Evolutionary conservation across 2,113 vertebrate genomes (phyloP).

Genomic region (Podilymbus podiceps): DNA sequence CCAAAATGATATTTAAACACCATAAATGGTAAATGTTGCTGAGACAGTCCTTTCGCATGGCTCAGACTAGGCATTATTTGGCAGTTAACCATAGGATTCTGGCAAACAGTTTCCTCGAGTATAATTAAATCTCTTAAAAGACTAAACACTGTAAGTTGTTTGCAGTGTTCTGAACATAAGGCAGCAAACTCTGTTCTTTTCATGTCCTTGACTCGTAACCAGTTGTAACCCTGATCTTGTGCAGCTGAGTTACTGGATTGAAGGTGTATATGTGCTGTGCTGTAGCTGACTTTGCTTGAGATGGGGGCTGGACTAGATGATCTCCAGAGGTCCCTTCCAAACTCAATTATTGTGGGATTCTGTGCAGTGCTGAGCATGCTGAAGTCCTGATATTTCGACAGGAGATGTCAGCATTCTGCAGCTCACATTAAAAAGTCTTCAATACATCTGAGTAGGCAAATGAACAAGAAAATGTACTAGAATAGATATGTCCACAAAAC

Average conservation of each 20-base stretch:
- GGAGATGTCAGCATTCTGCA: conserved; percentile 48
- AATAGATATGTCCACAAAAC: background rate
- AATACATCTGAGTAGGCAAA: background rate
- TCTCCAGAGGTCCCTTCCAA: background rate
- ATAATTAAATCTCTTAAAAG: conserved; percentile 48
- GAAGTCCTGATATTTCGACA: conserved; percentile 22
- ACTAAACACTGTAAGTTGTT: conserved; percentile 58
- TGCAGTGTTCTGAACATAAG: background rate
- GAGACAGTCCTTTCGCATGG: background rate
- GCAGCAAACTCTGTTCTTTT: background rate
- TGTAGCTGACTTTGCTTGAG: background rate
- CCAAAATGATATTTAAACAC: conserved; percentile 69
- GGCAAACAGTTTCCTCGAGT: conserved; percentile 48
- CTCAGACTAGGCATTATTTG: background rate
- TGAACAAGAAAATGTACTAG: background rate
- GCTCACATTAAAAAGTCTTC: background rate
- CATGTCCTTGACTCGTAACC: background rate
- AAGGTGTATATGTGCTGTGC: background rate
- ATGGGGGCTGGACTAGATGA: fast-evolving
- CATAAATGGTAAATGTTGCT: conserved; percentile 81
- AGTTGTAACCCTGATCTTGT: background rate
- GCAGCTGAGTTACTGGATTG: background rate
- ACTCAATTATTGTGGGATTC: background rate
- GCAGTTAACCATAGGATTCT: conserved; percentile 20
- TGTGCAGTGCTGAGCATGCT: background rate